Conservation (phyloP, 2,797 vertebrate genomes). For the Heteromormyrus szaboi region DNA sequence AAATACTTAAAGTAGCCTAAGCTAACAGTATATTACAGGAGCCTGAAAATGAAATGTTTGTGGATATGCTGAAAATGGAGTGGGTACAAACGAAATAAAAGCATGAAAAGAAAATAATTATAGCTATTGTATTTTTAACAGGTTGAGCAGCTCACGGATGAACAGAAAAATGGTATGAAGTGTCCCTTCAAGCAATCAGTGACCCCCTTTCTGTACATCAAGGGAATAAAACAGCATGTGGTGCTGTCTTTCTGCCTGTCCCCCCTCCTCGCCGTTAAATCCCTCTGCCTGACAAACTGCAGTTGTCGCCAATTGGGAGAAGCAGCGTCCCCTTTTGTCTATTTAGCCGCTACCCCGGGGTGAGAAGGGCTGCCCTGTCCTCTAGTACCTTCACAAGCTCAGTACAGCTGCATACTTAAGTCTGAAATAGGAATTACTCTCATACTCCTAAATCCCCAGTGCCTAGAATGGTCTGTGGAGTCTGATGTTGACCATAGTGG, state of each 20-base stretch:
- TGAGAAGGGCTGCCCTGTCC: background rate
- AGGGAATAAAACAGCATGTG: background rate
- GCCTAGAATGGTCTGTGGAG: background rate
- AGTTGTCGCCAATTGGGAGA: background rate
- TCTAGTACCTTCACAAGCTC: background rate
- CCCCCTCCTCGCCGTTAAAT: background rate
- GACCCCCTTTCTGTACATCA: background rate
- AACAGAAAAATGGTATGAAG: slow-evolving; percentile 71
- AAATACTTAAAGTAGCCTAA: background rate
- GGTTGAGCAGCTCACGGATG: slow-evolving; percentile 72
- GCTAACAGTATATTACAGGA: background rate
- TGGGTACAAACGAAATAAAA: background rate
- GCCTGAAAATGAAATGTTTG: background rate
- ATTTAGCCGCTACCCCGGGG: slow-evolving; percentile 12
- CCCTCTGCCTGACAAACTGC: background rate
- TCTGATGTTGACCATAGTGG: background rate
- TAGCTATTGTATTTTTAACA: slow-evolving; percentile 35
- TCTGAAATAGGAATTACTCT: background rate
- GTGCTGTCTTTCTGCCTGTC: background rate
- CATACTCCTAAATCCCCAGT: background rate
- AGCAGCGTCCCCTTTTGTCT: slow-evolving; percentile 15
- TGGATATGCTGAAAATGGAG: background rate
- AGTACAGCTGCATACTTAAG: background rate
- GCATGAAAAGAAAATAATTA: background rate
- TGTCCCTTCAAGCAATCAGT: background rate